Conservation (phyloP, 2,888 invertebrate species). For the Hypena proboscidalis region DNA sequence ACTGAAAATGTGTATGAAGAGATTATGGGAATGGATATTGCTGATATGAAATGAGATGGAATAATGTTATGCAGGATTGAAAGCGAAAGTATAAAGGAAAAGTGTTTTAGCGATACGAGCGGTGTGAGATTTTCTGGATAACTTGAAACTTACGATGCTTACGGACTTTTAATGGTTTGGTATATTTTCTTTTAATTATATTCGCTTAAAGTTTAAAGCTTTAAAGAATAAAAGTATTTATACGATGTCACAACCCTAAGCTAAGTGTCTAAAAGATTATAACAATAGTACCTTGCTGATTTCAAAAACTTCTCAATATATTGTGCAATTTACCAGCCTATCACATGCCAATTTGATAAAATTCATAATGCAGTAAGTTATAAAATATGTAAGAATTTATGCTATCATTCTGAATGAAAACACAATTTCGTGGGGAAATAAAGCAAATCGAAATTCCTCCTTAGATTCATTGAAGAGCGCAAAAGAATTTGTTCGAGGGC, state of each 20-base stretch:
- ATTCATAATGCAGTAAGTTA: too few species aligned
- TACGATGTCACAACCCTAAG: too few species aligned
- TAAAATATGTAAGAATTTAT: conserved; percentile 1
- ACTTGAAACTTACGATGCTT: too few species aligned
- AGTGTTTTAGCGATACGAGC: not conserved
- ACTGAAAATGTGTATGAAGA: not conserved
- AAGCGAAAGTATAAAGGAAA: not conserved
- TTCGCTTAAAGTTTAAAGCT: too few species aligned
- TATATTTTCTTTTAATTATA: too few species aligned
- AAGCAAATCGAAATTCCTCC: conserved; percentile 35
- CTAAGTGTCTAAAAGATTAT: too few species aligned
- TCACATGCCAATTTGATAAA: too few species aligned
- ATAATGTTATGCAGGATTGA: not conserved
- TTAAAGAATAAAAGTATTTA: too few species aligned
- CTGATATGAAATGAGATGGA: conserved; percentile 4
- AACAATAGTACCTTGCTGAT: too few species aligned
- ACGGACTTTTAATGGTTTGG: too few species aligned
- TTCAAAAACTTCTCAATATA: too few species aligned
- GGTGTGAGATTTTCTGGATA: not conserved
- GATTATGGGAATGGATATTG: conserved; percentile 3
- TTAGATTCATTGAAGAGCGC: conserved; percentile 38
- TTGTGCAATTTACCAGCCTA: too few species aligned
- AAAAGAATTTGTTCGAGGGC: conserved; percentile 36
- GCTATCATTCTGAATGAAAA: conserved; percentile 8
- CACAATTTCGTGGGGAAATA: conserved; percentile 28